These are phyloP conservation scores for Acinonyx jubatus DNA, from an alignment of 2,113 vertebrate genomes.

Conservation along the genomic window DNA sequence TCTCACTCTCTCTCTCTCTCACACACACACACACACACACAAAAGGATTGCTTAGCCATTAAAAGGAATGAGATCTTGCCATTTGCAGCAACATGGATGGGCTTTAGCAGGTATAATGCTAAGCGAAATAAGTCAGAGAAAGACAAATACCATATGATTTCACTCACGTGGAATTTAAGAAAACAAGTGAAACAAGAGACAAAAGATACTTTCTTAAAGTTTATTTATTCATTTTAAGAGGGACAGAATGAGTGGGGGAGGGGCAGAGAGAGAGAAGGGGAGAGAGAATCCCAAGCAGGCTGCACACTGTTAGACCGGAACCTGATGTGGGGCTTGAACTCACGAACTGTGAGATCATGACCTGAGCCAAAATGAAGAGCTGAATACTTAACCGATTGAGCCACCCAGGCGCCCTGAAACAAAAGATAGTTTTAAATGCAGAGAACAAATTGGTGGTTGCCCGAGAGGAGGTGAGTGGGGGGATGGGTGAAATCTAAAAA, in stretches of 20 bases:
- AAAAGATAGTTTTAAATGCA: neutral
- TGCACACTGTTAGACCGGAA: too few relatives aligned
- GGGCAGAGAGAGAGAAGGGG: too few relatives aligned
- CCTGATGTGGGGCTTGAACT: too few relatives aligned
- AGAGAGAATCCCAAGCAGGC: too few relatives aligned
- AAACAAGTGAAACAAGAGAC: neutral
- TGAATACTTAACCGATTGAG: too few relatives aligned
- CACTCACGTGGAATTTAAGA: neutral
- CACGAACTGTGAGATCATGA: too few relatives aligned
- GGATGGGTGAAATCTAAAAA: neutral
- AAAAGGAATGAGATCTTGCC: neutral
- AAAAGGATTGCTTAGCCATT: neutral
- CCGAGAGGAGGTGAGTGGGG: neutral
- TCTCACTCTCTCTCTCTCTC: too few relatives aligned
- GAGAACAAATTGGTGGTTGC: neutral
- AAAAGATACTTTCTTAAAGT: neutral
- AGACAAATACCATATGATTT: neutral
- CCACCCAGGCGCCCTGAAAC: too few relatives aligned
- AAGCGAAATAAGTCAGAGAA: neutral
- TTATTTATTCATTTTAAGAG: too few relatives aligned
- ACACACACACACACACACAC: neutral
- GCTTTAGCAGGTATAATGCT: neutral
- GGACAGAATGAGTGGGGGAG: too few relatives aligned
- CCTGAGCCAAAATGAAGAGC: too few relatives aligned
- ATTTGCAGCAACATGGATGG: neutral